phyloP scores from a whole-genome alignment of 2,113 vertebrate species.

The Nycticryphes semicollaris region DNA sequence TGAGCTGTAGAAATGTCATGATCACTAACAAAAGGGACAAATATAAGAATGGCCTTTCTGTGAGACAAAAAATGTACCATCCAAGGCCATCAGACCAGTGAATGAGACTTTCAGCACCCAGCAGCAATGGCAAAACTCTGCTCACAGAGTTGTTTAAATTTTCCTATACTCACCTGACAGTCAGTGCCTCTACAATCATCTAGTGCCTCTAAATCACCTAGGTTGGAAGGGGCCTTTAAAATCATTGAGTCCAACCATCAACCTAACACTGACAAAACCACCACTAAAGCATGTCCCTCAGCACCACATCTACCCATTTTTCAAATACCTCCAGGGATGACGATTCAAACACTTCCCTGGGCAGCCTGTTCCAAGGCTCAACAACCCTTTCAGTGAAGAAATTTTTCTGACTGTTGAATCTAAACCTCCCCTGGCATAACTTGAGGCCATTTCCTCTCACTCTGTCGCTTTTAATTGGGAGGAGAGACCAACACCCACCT shows the following conservation, averaged over 20 bases:
- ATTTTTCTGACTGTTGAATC: neutral
- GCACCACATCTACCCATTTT: neutral
- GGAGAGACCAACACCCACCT: neutral
- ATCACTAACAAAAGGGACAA: neutral
- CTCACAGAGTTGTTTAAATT: neutral
- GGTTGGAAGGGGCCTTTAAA: neutral
- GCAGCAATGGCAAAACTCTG: neutral
- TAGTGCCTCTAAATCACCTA: neutral
- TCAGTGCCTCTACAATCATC: neutral
- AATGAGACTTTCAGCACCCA: neutral
- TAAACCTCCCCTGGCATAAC: neutral
- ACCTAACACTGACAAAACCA: neutral
- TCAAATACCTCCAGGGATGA: neutral
- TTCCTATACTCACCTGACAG: neutral
- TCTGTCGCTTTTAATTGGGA: neutral
- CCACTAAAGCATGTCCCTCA: neutral
- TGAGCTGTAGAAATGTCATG: neutral
- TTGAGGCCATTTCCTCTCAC: neutral
- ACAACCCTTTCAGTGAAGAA: neutral
- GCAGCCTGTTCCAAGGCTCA: neutral
- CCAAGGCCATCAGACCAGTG: rapidly evolving
- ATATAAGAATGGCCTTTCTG: neutral
- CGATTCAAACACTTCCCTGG: neutral
- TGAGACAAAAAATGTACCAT: neutral
- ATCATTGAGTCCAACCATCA: neutral